Evolutionary conservation across 2,888 invertebrate species (phyloP), one percentile per base, ranked within the genome.

Genomic region (Thalpophila matura): DNA sequence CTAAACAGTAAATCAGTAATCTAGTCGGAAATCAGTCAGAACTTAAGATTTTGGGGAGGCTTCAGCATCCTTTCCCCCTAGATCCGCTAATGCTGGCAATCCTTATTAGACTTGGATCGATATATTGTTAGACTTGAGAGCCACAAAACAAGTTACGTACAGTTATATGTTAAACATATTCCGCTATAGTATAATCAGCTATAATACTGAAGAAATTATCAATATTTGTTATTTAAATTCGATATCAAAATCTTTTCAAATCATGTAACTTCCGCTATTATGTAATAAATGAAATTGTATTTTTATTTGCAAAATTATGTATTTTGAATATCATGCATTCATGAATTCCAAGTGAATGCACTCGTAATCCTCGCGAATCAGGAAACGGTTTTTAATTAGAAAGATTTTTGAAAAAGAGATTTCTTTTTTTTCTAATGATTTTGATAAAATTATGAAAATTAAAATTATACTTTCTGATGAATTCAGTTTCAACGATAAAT

Each of bases 191-290:
- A 53, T 62, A 63, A 63, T 61, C 27, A 43, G 27, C 33, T 45
- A 10, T 40, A 38, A 56, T 2, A 63, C 31, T 22, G 0, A 45
- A 35, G 35, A 24, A 22, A 24, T 6, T 22, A 42, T 27, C 18
- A 33, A 65, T 37, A 43, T 58, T 67, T 35, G 29, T 26, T 35
- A 53, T 68, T 60, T 53, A 47, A 54, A 68, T 62, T 38, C 12
- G 12, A 43, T 37, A 20, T 29, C 14, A 60, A 46, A 53, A 67
- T 50, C 2, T 18, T 42, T 65, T 27, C 7, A 43, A 43, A 31
- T 7, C 2, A 1, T 26, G n/a, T 24, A 29, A 62, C 50, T 69
- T 68, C 62, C 63, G 70, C 26, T 26, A 46, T 49, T 55, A 61
- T 37, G 24, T 45, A 49, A 68, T 20, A 27, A 27, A 50, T 3